Evolutionary conservation across 2,888 invertebrate species (phyloP).

Genomic region (Caenorhabditis sinica): DNA sequence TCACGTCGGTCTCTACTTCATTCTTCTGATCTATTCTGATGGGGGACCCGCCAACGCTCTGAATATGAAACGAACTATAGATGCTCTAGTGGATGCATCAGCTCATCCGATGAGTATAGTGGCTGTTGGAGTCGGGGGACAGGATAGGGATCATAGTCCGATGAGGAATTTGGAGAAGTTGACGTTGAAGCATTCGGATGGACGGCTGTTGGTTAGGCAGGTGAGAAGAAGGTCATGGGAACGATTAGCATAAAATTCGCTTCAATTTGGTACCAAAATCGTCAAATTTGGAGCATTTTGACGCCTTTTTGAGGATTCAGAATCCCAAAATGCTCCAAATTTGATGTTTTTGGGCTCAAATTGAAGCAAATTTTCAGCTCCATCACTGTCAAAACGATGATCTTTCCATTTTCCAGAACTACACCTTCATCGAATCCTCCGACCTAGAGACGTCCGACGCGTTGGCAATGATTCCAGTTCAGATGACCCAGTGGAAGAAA

Average conservation of each 20-base stretch:
- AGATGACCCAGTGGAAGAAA: conserved; percentile 64
- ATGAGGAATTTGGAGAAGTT: conserved; percentile 67
- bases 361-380: too few relatives aligned
- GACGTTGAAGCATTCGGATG: conserved; percentile 70
- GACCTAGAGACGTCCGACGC: conserved; percentile 53
- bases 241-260: too few relatives aligned
- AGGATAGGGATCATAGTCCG: conserved; percentile 60
- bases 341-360: too few relatives aligned
- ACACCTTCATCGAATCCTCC: conserved; percentile 56
- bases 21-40: conserved; percentile 80
- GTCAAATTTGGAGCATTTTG: too few relatives aligned
- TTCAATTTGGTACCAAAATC: too few relatives aligned
- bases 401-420: conserved; percentile 59
- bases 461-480: conserved; percentile 63
- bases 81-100: conserved; percentile 78
- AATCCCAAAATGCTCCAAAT: too few relatives aligned
- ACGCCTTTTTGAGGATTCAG: too few relatives aligned
- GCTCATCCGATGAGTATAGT: conserved; percentile 77
- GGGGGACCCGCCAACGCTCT: conserved; percentile 74
- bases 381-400: too few relatives aligned
- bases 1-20: conserved; percentile 74
- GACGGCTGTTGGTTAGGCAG: conserved; percentile 64
- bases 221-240: too few relatives aligned
- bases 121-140: conserved; percentile 74
- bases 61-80: conserved; percentile 70